Evolutionary conservation across 2,797 vertebrate species (phyloP).

Genomic region (Amniataba percoides): DNA sequence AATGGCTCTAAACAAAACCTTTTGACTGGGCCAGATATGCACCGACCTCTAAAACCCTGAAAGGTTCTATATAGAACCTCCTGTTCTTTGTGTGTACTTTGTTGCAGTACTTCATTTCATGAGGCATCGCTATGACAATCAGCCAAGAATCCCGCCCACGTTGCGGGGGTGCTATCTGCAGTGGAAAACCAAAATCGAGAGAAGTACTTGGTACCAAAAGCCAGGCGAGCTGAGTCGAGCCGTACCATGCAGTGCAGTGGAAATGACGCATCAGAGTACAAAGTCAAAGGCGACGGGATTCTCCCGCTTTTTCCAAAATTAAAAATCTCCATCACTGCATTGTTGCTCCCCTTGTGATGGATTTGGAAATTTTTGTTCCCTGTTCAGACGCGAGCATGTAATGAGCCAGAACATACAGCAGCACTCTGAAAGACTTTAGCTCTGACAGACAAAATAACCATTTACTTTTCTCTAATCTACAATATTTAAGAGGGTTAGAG

Average conservation of each 20-base stretch:
- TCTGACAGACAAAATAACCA: conserved; percentile 30
- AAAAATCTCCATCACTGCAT: neutral
- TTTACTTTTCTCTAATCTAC: conserved; percentile 35
- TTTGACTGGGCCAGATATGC: neutral
- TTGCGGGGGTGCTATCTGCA: too few species aligned
- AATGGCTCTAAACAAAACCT: neutral
- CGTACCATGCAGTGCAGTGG: too few species aligned
- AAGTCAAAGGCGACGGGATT: neutral
- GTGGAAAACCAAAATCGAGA: too few species aligned
- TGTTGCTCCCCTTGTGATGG: neutral
- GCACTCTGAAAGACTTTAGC: conserved; percentile 3
- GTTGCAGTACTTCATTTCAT: too few species aligned
- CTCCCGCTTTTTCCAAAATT: neutral
- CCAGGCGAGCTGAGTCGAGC: too few species aligned
- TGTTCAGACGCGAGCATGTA: conserved; percentile 1
- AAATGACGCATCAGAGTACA: too few species aligned
- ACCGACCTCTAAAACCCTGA: neutral
- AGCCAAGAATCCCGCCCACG: too few species aligned
- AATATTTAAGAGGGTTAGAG: conserved; percentile 28
- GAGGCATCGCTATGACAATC: too few species aligned
- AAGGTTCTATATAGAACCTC: too few species aligned
- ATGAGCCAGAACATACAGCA: conserved; percentile 1
- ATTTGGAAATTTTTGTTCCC: conserved; percentile 13
- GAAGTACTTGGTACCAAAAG: too few species aligned
- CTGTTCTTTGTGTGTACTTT: too few species aligned